Evolutionary conservation across 2,888 invertebrate genomes (phyloP).

Genomic region (Tenodera sinensis): DNA sequence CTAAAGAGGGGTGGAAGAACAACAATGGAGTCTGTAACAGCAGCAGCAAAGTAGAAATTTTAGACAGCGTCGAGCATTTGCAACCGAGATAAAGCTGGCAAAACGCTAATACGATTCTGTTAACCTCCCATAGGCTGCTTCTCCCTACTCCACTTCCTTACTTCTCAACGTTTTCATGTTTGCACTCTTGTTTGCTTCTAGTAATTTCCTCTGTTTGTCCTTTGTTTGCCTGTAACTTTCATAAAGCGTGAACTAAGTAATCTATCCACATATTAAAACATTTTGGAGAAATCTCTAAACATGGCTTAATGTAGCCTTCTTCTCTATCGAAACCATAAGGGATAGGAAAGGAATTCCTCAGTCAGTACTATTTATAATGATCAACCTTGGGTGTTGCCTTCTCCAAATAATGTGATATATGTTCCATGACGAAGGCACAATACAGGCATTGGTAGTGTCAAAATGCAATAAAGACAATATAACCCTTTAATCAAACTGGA

Average conservation of each 20-base stretch:
- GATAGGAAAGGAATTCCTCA: too few species aligned
- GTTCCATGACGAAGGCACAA: too few species aligned
- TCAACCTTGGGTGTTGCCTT: too few species aligned
- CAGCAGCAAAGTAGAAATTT: neutral
- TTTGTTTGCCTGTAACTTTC: neutral
- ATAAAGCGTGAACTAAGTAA: neutral
- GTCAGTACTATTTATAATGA: too few species aligned
- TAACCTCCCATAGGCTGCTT: neutral
- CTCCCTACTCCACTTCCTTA: neutral
- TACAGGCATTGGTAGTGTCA: too few species aligned
- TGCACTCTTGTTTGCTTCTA: neutral
- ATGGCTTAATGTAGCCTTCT: neutral
- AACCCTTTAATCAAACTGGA: too few species aligned
- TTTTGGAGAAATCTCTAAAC: neutral
- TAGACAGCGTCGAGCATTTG: neutral
- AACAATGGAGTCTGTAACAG: neutral
- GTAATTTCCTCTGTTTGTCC: neutral
- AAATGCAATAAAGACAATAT: too few species aligned
- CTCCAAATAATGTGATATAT: too few species aligned
- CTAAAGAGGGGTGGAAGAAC: neutral
- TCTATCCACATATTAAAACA: neutral
- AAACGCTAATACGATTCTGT: neutral
- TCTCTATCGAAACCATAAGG: neutral
- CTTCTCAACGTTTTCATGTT: neutral
- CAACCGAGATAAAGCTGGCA: neutral